phyloP scores from a whole-genome alignment of 2,797 vertebrate species.

The Lagorchestes hirsutus region DNA sequence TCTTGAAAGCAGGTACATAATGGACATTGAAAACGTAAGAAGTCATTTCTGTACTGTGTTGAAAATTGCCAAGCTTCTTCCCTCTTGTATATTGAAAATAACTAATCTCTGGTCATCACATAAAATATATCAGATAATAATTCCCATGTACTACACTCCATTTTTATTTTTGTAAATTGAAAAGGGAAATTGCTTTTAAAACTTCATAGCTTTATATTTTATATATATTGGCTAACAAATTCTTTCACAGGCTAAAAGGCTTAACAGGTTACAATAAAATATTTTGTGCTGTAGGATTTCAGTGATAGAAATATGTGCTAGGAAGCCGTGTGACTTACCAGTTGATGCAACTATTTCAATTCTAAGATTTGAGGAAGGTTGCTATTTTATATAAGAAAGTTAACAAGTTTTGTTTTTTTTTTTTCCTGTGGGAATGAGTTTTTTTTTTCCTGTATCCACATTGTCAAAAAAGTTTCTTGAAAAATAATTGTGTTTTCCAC shows the following conservation, averaged over 20 bases:
- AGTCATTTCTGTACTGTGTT: not conserved
- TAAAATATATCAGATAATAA: not conserved
- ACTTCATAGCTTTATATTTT: not conserved
- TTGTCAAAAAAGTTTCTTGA: not conserved
- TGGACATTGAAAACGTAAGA: not conserved
- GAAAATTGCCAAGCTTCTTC: not conserved
- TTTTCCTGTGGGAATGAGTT: not conserved
- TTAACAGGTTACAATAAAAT: not conserved
- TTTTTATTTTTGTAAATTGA: slow-evolving; percentile 56
- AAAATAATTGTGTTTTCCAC: not conserved
- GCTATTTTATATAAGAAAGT: slow-evolving; percentile 10
- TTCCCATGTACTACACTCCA: not conserved
- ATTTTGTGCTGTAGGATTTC: slow-evolving; percentile 41
- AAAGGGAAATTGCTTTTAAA: slow-evolving; percentile 52
- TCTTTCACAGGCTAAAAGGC: slow-evolving; percentile 8
- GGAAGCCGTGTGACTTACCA: not conserved
- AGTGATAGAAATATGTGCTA: slow-evolving; percentile 20
- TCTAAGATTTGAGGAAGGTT: not conserved
- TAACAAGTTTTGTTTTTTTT: not conserved
- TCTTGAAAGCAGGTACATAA: not conserved
- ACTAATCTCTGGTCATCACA: not conserved
- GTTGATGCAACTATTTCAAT: slow-evolving; percentile 9
- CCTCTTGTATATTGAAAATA: not conserved
- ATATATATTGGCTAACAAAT: slow-evolving; percentile 37
- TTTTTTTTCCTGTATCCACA: not conserved